Evolutionary conservation across 2,888 invertebrate species (phyloP).

Genomic region (Drosophila meridionalis): DNA sequence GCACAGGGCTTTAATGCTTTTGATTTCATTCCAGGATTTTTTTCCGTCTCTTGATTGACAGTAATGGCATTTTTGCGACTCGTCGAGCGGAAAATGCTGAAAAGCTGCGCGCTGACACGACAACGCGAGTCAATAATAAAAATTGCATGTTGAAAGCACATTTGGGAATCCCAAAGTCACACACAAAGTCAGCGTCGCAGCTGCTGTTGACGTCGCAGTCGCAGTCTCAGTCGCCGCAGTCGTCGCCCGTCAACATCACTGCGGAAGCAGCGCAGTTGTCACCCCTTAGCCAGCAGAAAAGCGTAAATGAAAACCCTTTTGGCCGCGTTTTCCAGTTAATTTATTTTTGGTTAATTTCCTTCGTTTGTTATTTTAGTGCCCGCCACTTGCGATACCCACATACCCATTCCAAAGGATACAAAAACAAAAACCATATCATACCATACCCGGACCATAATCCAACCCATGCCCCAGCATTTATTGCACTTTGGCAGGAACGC

Average conservation of each 20-base stretch:
- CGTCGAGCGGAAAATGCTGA: slow-evolving; percentile 78
- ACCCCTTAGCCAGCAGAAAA: slow-evolving; percentile 48
- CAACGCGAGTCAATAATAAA: slow-evolving; percentile 78
- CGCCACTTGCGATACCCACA: slow-evolving; percentile 46
- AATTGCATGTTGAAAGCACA: slow-evolving; percentile 79
- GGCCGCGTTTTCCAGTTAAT: slow-evolving; percentile 74
- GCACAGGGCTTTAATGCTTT: slow-evolving; percentile 67
- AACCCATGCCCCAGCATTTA: slow-evolving; percentile 60
- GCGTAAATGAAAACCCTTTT: slow-evolving; percentile 70
- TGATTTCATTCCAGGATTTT: slow-evolving; percentile 56
- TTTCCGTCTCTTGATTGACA: slow-evolving; percentile 71
- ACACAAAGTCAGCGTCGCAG: slow-evolving; percentile 52
- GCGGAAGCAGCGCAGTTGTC: slow-evolving; percentile 67
- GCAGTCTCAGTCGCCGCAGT: slow-evolving; percentile 26
- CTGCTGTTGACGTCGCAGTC: slow-evolving; percentile 24
- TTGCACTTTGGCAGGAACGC: slow-evolving; percentile 76
- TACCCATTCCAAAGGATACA: slow-evolving; percentile 4
- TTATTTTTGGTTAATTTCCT: slow-evolving; percentile 79
- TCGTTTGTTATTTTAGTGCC: slow-evolving; percentile 75
- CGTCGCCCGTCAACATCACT: not conserved
- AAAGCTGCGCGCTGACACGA: slow-evolving; percentile 76
- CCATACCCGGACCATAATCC: slow-evolving; percentile 30
- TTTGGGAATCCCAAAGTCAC: slow-evolving; percentile 75
- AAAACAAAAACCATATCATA: slow-evolving; percentile 4
- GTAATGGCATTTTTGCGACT: slow-evolving; percentile 81